Percentiles rank a stretch among this genome's conserved stretches.
Conservation (phyloP, 2,113 vertebrate species). For the Sinocyclocheilus maitianheensis region DNA sequence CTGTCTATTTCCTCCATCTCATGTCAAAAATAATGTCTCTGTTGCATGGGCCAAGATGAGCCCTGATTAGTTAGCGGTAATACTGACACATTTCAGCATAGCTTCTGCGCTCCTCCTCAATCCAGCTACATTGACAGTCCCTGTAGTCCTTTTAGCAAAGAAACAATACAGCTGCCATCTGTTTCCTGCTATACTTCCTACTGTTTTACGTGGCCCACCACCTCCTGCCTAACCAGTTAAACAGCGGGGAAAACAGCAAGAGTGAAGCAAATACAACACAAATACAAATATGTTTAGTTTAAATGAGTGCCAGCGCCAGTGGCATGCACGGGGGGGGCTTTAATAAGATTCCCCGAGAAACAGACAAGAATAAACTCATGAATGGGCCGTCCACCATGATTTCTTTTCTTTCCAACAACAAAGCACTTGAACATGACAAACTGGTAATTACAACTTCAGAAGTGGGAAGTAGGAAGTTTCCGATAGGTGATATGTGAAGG, state of each 20-base stretch:
- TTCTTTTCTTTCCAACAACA: no score
- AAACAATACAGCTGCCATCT: slow-evolving; percentile 63
- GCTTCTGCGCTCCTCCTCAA: neutral
- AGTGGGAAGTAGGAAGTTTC: no score
- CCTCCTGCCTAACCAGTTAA: slow-evolving; percentile 26
- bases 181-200: slow-evolving; percentile 50
- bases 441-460: no score
- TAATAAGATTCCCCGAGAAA: no score
- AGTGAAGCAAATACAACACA: slow-evolving; percentile 32
- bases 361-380: no score
- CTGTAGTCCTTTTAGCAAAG: slow-evolving; percentile 53
- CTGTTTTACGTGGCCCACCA: slow-evolving; percentile 40
- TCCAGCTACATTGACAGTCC: slow-evolving; percentile 48
- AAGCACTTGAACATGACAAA: no score
- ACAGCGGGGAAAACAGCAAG: slow-evolving; percentile 45
- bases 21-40: slow-evolving; percentile 60
- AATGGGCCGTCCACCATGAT: no score
- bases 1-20: slow-evolving; percentile 55
- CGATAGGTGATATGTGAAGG: no score
- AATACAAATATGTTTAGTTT: slow-evolving; percentile 43
- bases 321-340: no score
- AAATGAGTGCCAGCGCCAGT: neutral
- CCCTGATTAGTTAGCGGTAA: slow-evolving; percentile 59
- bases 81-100: slow-evolving; percentile 42
- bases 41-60: slow-evolving; percentile 32